Percentiles rank a stretch among this genome's conserved stretches.
Conservation (phyloP, 2,113 vertebrate genomes). For the Cebus imitator region DNA sequence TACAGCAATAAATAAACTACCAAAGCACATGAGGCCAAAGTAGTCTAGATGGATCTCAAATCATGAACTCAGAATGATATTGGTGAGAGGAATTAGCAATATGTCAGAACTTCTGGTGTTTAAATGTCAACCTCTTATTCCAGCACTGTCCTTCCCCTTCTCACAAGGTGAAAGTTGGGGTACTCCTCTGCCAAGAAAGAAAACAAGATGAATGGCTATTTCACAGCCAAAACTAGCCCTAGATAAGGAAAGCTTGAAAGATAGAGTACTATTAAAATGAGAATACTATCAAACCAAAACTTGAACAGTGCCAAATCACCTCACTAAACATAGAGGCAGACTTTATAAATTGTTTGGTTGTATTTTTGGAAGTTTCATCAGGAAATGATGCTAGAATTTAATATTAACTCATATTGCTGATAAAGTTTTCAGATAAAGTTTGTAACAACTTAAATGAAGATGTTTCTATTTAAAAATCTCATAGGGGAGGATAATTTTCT, state of each 20-base stretch:
- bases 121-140: not conserved
- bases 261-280: not conserved
- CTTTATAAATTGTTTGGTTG: slow-evolving; percentile 17
- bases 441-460: slow-evolving; percentile 13
- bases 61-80: not conserved
- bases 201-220: slow-evolving; percentile 2
- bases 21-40: not conserved
- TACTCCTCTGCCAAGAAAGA: not conserved
- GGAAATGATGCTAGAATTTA: not conserved
- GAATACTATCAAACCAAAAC: not conserved
- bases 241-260: not conserved
- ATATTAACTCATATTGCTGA: not conserved
- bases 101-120: not conserved
- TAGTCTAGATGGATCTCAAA: slow-evolving; percentile 8
- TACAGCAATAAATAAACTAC: slow-evolving; percentile 18
- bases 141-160: not conserved
- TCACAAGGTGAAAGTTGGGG: not conserved
- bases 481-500: not conserved
- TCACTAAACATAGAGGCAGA: not conserved
- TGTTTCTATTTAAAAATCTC: slow-evolving; percentile 1
- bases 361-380: slow-evolving; percentile 34
- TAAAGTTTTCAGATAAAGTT: slow-evolving; percentile 17
- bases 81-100: not conserved
- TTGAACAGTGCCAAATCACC: not conserved
- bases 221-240: not conserved